phyloP scores from a whole-genome alignment of 2,797 vertebrate species.

The Borostomias antarcticus region DNA sequence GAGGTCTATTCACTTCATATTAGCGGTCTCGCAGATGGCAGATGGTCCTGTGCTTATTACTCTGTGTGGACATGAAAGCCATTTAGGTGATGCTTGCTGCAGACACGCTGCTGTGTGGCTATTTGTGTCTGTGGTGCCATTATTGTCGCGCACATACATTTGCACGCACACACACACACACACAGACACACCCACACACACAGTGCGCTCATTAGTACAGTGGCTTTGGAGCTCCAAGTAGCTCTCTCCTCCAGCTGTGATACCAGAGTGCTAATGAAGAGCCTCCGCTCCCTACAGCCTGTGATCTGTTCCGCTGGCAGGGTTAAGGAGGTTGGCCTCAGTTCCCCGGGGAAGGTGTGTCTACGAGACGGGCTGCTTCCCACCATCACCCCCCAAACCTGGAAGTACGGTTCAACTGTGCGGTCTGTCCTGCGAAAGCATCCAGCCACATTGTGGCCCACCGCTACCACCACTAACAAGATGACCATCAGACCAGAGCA shows the following conservation, averaged over 20 bases:
- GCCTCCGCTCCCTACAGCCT: neutral
- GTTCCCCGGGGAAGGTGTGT: conserved; percentile 8
- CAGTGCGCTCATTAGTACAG: neutral
- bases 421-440: neutral
- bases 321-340: neutral
- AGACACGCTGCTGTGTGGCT: conserved; percentile 1
- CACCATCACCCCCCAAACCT: neutral
- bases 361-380: conserved; percentile 2
- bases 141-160: conserved; percentile 6
- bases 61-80: neutral
- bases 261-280: conserved; percentile 6
- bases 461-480: conserved; percentile 22
- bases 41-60: neutral
- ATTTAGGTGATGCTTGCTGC: conserved; percentile 7
- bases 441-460: conserved; percentile 6
- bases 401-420: conserved; percentile 6
- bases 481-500: conserved; percentile 6
- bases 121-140: conserved; percentile 9
- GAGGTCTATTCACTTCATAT: neutral
- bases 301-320: neutral
- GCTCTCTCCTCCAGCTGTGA: neutral
- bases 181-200: neutral
- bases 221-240: neutral
- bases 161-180: conserved; percentile 9
- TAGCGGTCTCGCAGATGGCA: neutral